Evolutionary conservation across 2,888 invertebrate species (phyloP), one percentile per base, ranked within the genome.

Genomic region (Cheilosia grossa): DNA sequence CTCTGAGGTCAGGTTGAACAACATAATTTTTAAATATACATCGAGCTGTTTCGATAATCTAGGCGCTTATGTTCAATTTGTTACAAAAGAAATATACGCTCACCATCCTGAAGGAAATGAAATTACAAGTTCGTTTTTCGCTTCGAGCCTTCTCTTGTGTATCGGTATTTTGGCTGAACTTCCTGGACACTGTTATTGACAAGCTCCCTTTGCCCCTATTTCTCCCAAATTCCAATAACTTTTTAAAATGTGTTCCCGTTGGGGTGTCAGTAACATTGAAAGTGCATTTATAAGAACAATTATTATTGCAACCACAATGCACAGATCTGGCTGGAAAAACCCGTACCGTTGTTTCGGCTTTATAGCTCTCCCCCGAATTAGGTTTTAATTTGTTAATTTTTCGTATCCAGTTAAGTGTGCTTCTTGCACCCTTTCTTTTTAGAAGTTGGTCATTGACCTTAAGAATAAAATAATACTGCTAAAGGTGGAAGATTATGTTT

Each of bases 1-100:
- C 58, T 69, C 69, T 56, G 9, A 69, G 69, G 13, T 56, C 69
- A 30, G 56, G 56, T 33, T 69, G 56, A 69, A 33, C 58, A 4
- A 58, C 47, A 24, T 70, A 49, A 17, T 49, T 17, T 1, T 21
- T 27, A 5, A 49, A 70, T 37, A 49, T 47, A 24, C 4, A 17
- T 49, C 70, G 58, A 27, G 58, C 37, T 49, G 58, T 70, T 30
- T 49, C 21, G 10, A 70, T 59, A 27, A 51, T 49, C 24, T 70
- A 59, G 4, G 58, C 37, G 58, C 49, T 58, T n/a, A 70, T 59
- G 49, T 59, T n/a, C 17, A 70, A 49, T 4, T 49, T 70, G 6
- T 70, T 47, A 13, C 37, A 58, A 51, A 64, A 51, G 24, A 49
- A 64, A 56, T 21, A n/a, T 54, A 42, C 33, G 67, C 5, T 42